Base-by-base conservation (phyloP, 1,140 invertebrate species). In the Diachasmimorpha longicaudata region DNA sequence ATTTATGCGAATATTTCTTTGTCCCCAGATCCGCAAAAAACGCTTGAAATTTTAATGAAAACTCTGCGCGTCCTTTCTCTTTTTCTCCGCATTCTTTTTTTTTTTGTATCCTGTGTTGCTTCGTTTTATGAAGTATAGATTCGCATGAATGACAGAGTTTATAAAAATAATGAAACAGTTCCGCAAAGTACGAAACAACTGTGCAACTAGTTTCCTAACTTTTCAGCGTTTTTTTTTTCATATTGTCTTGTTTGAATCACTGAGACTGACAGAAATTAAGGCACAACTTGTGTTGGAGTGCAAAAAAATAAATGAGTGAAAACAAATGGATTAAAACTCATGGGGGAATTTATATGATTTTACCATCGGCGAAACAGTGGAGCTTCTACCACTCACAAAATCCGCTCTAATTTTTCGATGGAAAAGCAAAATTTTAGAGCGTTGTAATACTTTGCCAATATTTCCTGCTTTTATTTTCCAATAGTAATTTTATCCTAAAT, bases 1-100 rank as follows among this genome's bases (percentile, higher is more conserved):
- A 76, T 76, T 76, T 71, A 75, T 75, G 70, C 69, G 68, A 71
- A 76, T 76, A 76, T 76, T 76, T 76, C 52, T 71, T 76, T 76
- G n/a, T 13, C 36, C 21, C 42, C 9, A 13, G 48, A 37, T 75
- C 63, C 31, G 67, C 67, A 74, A 74, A 74, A 74, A 74, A 44
- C 66, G 42, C 44, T 36, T 63, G 31, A 72, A 72, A 68, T 68
- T 68, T 37, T 37, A 37, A 68, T 68, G 31, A 39, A 66, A 68
- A 68, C n/a, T 16, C 31, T 19, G 8, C 58, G 9, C 58, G 58
- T 63, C 58, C 58, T 63, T 63, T 63, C 58, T 13, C 19, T 31
- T 31, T 63, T 63, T 63, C 19, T 21, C 19, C 19, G 21, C 16
- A 46, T 16, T n/a, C 2, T 19, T 63, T 63, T 63, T 25, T 25